Evolutionary conservation across 2,888 invertebrate species (phyloP), one percentile per base, ranked within the genome.

Genomic region (Pherbina coryleti): DNA sequence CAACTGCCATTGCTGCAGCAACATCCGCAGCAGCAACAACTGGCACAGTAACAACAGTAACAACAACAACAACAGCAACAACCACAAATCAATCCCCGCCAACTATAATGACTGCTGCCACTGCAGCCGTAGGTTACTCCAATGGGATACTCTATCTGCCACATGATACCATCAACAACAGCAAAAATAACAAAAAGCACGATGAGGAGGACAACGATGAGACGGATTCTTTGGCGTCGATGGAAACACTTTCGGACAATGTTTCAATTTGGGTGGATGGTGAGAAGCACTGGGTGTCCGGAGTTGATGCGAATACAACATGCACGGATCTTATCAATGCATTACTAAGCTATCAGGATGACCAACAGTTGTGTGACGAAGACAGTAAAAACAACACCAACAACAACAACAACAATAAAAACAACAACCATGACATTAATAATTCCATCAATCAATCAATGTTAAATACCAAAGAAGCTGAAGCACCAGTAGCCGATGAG

Each of bases 221-320:
- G 28, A 82, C 81, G 69, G 85, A 85, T 80, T 85, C 86, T 17
- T 82, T 83, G 60, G 86, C 82, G 53, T 85, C 86, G 34, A 81
- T 84, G 80, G 86, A 87, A 79, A 85, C 85, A 3, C 80, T 82
- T 51, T 84, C 85, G 37, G 93, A 93, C 85, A 94, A 94, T 87
- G 92, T 95, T 57, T 94, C 94, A 11, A 93, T 96, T 81, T 92
- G 95, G 92, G 93, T 96, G 31, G 91, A 93, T 78, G 95, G 95
- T 3, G 93, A 94, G 85, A 93, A 94, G 86, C 92, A 95, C 84
- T 95, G 95, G 95, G 94, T 96, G 78, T 93, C 95, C 1, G 96
- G 96, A 3, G 93, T 96, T 71, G 92, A 93, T 72, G 91, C 93
- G 11, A 92, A 93, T 82, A 96, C 96, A 51, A 95, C 95, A 5